A percentile compares a stretch with the other conserved stretches of the same genome.
Evolutionary conservation across 2,888 invertebrate genomes (phyloP).

Genomic region (Thumatha senex): DNA sequence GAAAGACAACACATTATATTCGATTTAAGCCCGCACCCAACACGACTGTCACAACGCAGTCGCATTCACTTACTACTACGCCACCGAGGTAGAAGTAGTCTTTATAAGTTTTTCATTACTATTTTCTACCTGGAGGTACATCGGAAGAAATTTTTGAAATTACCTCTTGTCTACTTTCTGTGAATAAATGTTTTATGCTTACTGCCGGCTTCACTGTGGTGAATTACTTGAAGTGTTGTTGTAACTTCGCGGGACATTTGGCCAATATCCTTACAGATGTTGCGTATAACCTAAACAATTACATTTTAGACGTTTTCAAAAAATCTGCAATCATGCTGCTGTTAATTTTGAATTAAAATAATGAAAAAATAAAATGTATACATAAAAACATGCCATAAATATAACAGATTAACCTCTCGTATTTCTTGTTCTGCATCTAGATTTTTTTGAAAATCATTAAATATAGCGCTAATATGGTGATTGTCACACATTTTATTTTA

Average conservation of each 20-base stretch:
- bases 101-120: no score
- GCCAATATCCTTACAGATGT: conserved; percentile 89
- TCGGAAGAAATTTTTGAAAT: no score
- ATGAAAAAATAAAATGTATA: background rate
- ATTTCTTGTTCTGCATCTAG: conserved; percentile 91
- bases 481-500: conserved; percentile 32
- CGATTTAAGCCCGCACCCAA: no score
- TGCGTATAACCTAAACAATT: conserved; percentile 84
- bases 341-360: no score
- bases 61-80: no score
- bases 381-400: background rate
- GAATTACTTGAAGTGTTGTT: conserved; percentile 92
- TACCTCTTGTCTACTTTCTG: no score
- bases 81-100: no score
- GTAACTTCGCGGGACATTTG: conserved; percentile 90
- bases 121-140: no score
- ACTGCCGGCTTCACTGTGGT: conserved; percentile 89
- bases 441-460: conserved; percentile 90
- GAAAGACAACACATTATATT: no score
- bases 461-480: conserved; percentile 76
- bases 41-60: no score
- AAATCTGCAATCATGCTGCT: background rate
- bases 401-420: conserved; percentile 86
- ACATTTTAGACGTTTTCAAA: background rate
- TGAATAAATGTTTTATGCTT: conserved; percentile 51